A percentile compares a stretch with the other conserved stretches of the same genome.
Conservation (phyloP, 1,140 invertebrate species). For the Nephila pilipes region DNA sequence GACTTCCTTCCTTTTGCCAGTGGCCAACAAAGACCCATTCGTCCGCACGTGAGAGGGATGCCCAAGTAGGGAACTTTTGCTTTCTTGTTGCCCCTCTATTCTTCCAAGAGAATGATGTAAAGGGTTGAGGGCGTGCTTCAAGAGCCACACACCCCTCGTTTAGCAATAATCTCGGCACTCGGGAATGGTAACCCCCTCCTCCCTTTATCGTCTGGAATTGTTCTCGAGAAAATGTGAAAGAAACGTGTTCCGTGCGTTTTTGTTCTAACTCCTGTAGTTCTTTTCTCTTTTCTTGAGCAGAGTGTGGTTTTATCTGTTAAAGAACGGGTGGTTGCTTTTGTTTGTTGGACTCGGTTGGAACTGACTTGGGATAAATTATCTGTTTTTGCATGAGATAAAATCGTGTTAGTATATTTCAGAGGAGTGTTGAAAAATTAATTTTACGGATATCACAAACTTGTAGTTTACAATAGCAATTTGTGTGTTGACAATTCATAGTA, state of each 20-base stretch:
- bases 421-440: neutral
- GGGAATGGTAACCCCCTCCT: neutral
- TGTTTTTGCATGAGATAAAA: too few species aligned
- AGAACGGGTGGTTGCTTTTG: neutral
- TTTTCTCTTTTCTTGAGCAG: neutral
- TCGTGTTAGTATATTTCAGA: neutral
- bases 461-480: too few species aligned
- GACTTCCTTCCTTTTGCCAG: neutral
- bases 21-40: conserved; percentile 40
- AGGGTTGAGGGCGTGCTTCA: conserved; percentile 14
- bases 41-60: conserved; percentile 14
- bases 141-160: conserved; percentile 1
- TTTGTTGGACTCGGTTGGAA: neutral
- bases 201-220: neutral
- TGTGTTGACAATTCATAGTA: too few species aligned
- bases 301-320: neutral
- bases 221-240: conserved; percentile 5
- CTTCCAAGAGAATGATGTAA: conserved; percentile 11
- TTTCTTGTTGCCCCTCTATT: neutral
- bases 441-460: neutral
- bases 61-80: neutral
- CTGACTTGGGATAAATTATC: too few species aligned
- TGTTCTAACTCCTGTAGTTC: neutral
- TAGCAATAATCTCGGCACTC: conserved; percentile 21
- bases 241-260: neutral